These are phyloP conservation scores for Hylyphantes graminicola DNA, from an alignment of 1,140 invertebrate species.

Conservation along the genomic window DNA sequence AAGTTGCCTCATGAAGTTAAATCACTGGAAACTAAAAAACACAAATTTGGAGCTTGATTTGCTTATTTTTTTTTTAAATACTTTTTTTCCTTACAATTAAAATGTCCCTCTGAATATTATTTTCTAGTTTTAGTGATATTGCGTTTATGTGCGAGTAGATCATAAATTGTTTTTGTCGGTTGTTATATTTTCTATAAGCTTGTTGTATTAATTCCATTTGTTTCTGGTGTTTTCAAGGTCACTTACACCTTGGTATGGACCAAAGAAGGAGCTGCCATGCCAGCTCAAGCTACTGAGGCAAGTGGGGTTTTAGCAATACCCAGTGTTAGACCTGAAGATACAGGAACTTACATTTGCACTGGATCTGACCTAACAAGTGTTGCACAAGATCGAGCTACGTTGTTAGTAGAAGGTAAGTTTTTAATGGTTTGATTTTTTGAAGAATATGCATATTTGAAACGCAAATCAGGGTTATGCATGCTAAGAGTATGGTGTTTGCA, in stretches of 20 bases:
- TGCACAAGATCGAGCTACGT: constrained; percentile 76
- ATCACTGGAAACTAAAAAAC: too few relatives aligned
- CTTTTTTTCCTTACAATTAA: not conserved
- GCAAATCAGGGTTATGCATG: too few relatives aligned
- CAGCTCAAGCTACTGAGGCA: constrained; percentile 75
- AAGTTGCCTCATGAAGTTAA: too few relatives aligned
- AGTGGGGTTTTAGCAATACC: constrained; percentile 79
- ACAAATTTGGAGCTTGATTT: too few relatives aligned
- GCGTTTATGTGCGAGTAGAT: too few relatives aligned
- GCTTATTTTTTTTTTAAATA: too few relatives aligned
- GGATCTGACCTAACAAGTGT: constrained; percentile 74
- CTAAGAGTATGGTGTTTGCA: too few relatives aligned
- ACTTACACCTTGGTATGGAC: constrained; percentile 77
- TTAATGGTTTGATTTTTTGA: too few relatives aligned
- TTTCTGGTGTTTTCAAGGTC: constrained; percentile 44
- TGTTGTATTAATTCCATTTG: not conserved
- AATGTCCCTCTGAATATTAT: too few relatives aligned
- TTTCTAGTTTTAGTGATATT: too few relatives aligned
- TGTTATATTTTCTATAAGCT: not conserved
- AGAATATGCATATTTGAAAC: too few relatives aligned
- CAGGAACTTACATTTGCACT: constrained; percentile 87
- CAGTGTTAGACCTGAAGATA: constrained; percentile 81
- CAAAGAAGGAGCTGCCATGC: constrained; percentile 79
- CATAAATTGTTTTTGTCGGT: too few relatives aligned
- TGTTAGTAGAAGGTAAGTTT: constrained; percentile 80